Evolutionary conservation across 2,888 invertebrate genomes (phyloP), one percentile per base, ranked within the genome.

Genomic region (Eudasyphora cyanicolor): DNA sequence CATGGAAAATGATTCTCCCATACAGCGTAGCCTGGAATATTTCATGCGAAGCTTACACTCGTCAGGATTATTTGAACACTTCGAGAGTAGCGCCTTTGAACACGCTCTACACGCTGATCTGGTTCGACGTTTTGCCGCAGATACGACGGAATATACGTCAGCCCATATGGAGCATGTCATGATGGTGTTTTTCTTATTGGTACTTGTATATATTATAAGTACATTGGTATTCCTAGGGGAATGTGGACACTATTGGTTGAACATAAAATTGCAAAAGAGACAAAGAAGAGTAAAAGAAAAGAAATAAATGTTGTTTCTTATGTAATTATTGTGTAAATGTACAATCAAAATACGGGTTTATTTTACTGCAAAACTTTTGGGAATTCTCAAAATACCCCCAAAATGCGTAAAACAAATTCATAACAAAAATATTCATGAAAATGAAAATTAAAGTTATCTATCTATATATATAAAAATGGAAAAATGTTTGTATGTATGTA

Each of bases 21-120:
- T 87, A 2, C 75, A 64, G 57, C 78, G 76, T 6, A n/a, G 71
- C 10, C 19, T 85, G 24, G 88, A 89, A 64, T 90, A 89, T 57
- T 90, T 86, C 35, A 87, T 88, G 0, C 87, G 85, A 62, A 85
- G 89, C 2, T 80, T 90, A 0, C 89, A 90, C 57, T 89, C 89
- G 0, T 89, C 89, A 0, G 90, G 90, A 0, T 21, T 90, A 70
- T 84, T 89, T 3, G 57, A 87, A 6, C 86, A 87, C 42, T 91
- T 88, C 27, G 88, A 88, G 8, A 77, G 85, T 1, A 87, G 82
- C 19, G 87, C 89, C 10, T 89, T 89, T 19, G 87, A 85, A 4
- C 82, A 87, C 10, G 90, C 91, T 0, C 38, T 88, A 1, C 83
- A 86, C 19, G 89, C 87, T 2, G 88, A 89, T 0, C 82, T 88